A percentile compares a stretch with the other conserved stretches of the same genome.
Conservation (phyloP, 2,888 invertebrate species). For the Catocala sponsa region DNA sequence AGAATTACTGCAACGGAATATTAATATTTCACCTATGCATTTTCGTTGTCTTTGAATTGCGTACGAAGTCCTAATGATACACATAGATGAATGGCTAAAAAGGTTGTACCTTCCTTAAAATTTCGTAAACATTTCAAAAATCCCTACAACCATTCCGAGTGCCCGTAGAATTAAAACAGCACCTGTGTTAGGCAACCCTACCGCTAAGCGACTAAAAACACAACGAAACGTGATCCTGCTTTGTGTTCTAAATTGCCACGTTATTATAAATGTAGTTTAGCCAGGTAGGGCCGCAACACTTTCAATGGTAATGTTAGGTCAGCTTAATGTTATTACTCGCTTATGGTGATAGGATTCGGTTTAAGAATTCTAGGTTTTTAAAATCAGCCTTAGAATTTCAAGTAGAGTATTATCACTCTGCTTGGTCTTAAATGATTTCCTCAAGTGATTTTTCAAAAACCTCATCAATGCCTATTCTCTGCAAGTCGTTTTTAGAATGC, state of each 20-base stretch:
- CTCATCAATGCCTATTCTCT: too few species aligned
- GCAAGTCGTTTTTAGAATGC: too few species aligned
- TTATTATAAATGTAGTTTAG: conserved; percentile 60
- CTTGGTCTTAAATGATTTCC: too few species aligned
- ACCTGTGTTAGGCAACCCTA: conserved; percentile 1
- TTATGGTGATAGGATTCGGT: conserved; percentile 6
- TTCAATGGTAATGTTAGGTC: conserved; percentile 34
- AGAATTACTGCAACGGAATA: too few species aligned
- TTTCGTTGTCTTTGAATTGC: too few species aligned
- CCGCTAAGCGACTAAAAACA: conserved; percentile 53
- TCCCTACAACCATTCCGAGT: background rate
- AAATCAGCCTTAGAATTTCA: background rate
- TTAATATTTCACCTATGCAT: too few species aligned
- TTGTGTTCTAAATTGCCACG: conserved; percentile 60
- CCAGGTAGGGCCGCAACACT: conserved; percentile 35
- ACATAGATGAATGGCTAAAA: too few species aligned
- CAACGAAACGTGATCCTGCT: conserved; percentile 53
- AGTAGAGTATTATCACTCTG: background rate
- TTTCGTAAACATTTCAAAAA: background rate
- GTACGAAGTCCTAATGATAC: too few species aligned
- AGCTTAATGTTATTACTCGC: conserved; percentile 13
- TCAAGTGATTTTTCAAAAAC: too few species aligned
- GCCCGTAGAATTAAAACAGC: background rate
- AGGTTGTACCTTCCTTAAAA: background rate
- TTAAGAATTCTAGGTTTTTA: background rate